A percentile compares a stretch with the other conserved stretches of the same genome.
Evolutionary conservation across 1,140 invertebrate genomes (phyloP).

Genomic region (Pseudomyrmex gracilis): DNA sequence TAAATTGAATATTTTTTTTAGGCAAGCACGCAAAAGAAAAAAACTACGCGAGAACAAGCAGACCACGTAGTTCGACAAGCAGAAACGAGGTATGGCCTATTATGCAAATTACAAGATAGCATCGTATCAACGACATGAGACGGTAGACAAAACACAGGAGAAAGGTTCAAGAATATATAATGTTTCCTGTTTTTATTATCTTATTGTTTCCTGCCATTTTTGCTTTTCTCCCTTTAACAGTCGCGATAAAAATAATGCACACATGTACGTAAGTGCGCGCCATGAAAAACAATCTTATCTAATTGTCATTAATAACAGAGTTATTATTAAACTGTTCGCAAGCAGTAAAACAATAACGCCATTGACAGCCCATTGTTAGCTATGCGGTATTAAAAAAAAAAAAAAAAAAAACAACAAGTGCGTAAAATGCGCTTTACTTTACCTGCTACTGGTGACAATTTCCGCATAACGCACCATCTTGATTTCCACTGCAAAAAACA

Average conservation of each 20-base stretch:
- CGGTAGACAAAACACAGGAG: slow-evolving; percentile 13
- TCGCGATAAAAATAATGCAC: not conserved
- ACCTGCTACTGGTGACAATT: slow-evolving; percentile 94
- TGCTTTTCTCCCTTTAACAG: not conserved
- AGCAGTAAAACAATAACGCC: not conserved
- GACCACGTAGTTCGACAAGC: slow-evolving; percentile 12
- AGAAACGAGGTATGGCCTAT: slow-evolving; percentile 25
- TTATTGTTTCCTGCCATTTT: slow-evolving; percentile 11
- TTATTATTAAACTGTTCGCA: slow-evolving; percentile 31
- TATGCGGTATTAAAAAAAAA: not conserved
- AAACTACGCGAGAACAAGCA: slow-evolving; percentile 26
- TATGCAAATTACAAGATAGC: slow-evolving; percentile 55
- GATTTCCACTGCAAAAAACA: slow-evolving; percentile 91
- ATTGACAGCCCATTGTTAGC: not conserved
- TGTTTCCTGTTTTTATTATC: slow-evolving; percentile 52
- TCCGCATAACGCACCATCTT: slow-evolving; percentile 93
- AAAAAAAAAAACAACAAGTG: too few relatives aligned
- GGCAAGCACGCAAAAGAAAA: slow-evolving; percentile 7
- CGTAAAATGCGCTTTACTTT: slow-evolving; percentile 74
- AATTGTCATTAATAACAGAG: slow-evolving; percentile 22
- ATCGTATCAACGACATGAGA: slow-evolving; percentile 50
- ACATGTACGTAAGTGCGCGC: not conserved
- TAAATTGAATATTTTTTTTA: slow-evolving; percentile 8
- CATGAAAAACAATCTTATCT: slow-evolving; percentile 26
- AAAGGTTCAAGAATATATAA: slow-evolving; percentile 42